Base-by-base conservation (phyloP, 2,797 vertebrate genomes). In the Euphonia xanthogaster region DNA sequence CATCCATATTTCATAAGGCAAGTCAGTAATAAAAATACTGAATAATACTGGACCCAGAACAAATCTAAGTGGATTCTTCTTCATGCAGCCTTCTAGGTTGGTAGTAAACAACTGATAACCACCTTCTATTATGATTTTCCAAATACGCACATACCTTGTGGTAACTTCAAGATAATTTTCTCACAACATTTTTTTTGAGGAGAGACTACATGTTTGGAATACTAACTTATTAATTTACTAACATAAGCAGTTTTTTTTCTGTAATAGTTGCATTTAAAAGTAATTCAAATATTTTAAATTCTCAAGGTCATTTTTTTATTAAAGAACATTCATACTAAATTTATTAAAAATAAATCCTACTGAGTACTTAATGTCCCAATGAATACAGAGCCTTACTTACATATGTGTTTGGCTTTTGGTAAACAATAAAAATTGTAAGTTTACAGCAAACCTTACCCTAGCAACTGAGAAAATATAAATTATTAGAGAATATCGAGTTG, bases 1-100 rank as follows among this genome's bases (percentile, higher is more conserved):
- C 77, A 93, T 96, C 75, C 87, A 94, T 96, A 93, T 92, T 92
- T 95, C 91, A 96, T 93, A 87, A 94, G 72, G 40, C 45, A 92
- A 89, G 89, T 60, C 81, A 71, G 71, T 92, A 93, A 91, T 87
- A 71, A 94, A 94, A 95, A 91, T 87, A 95, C 42, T 77, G 48
- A 94, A 71, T 75, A 86, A 81, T 50, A 89, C 15, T 1, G 1
- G 60, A 82, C 71, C 37, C 51, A 82, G 63, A 87, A 85, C 48
- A 93, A 85, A 89, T 37, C 0, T 50, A 82, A 91, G 48, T 76
- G 44, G 67, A 91, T 89, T 88, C 55, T 31, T 53, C 57, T 63
- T 68, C 67, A 63, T 6, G 30, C 37, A 87, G 67, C 24, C 40
- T 60, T 91, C 77, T 45, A 73, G 74, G 67, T 3, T 79, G 71